phyloP scores from a whole-genome alignment of 2,888 invertebrate genomes.

The Orthosia incerta region DNA sequence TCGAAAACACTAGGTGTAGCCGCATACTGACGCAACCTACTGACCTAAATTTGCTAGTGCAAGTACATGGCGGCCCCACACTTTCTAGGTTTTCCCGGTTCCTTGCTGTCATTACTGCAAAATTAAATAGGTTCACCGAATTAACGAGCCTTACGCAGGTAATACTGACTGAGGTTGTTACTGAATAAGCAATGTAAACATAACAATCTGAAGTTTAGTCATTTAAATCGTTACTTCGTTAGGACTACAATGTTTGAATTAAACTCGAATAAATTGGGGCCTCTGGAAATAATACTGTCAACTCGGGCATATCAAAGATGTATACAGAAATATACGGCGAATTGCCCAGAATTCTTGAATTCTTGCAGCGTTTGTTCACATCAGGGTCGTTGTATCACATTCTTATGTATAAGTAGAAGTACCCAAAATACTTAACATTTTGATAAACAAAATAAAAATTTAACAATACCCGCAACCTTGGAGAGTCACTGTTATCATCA shows the following conservation, averaged over 20 bases:
- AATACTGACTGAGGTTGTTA: not conserved
- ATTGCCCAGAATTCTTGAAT: constrained; percentile 62
- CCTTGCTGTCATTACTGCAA: constrained; percentile 28
- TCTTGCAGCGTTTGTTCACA: constrained; percentile 50
- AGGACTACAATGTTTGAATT: constrained; percentile 32
- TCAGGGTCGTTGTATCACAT: constrained; percentile 49
- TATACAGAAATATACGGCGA: constrained; percentile 63
- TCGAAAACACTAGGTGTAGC: constrained; percentile 44
- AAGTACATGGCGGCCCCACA: constrained; percentile 57
- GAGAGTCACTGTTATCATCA: constrained; percentile 46
- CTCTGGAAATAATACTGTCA: constrained; percentile 49
- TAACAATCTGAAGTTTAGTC: constrained; percentile 18
- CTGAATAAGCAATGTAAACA: constrained; percentile 11
- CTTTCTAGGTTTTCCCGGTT: constrained; percentile 52
- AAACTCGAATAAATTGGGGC: constrained; percentile 29
- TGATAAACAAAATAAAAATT: constrained; percentile 43
- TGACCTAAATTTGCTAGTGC: constrained; percentile 71
- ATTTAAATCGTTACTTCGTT: constrained; percentile 6
- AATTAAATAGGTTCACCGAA: constrained; percentile 10
- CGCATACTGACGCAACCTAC: constrained; percentile 65
- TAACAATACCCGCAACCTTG: constrained; percentile 34
- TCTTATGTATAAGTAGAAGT: constrained; percentile 16
- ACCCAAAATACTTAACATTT: constrained; percentile 40
- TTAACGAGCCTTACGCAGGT: not conserved
- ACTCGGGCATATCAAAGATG: constrained; percentile 59